Evolutionary conservation across 2,888 invertebrate species (phyloP).

Genomic region (Torymus tubicola): DNA sequence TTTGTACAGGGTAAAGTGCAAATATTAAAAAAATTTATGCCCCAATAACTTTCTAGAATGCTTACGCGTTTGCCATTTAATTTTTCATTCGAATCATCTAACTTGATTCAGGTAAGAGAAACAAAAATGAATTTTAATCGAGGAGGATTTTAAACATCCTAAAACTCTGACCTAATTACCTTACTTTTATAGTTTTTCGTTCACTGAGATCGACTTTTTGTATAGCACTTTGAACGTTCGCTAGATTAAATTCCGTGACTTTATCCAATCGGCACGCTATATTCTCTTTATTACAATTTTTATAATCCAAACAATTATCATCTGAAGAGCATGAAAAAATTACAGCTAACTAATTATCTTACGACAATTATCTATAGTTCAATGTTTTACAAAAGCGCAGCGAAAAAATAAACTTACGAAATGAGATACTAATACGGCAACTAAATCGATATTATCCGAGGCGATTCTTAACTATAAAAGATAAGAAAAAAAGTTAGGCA

Average conservation of each 20-base stretch:
- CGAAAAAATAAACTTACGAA: not conserved
- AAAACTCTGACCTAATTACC: not conserved
- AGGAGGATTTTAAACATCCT: conserved; percentile 6
- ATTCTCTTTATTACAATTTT: not conserved
- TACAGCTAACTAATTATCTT: not conserved
- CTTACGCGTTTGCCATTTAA: too few species aligned
- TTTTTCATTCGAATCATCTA: not conserved
- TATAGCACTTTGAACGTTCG: too few species aligned
- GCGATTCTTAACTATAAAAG: not conserved
- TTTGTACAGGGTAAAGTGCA: too few species aligned
- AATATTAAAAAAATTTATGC: too few species aligned
- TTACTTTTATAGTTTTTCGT: not conserved
- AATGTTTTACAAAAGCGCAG: not conserved
- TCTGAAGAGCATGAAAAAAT: conserved; percentile 19
- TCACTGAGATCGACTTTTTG: not conserved
- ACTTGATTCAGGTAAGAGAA: not conserved
- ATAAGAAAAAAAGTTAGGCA: not conserved
- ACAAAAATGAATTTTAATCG: not conserved
- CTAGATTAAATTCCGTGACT: too few species aligned
- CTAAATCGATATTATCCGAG: not conserved
- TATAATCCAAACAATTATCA: not conserved
- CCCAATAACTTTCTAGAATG: too few species aligned
- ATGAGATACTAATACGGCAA: not conserved
- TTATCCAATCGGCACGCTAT: not conserved
- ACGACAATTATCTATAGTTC: not conserved